These are phyloP conservation scores for Eurypyga helias DNA, from an alignment of 2,113 vertebrate genomes.

Conservation along the genomic window DNA sequence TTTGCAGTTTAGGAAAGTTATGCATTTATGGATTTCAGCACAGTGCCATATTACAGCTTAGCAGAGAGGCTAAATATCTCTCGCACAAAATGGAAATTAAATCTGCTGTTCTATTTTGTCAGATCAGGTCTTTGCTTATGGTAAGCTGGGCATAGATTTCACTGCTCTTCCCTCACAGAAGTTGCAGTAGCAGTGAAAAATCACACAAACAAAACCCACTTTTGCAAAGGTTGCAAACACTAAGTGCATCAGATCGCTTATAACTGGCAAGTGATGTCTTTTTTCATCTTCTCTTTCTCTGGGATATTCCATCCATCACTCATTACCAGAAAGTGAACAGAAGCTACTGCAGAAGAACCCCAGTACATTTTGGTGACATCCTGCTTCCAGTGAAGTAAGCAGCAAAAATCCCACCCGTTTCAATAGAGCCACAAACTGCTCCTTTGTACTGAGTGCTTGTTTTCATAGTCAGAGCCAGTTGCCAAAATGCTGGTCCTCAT, in stretches of 20 bases:
- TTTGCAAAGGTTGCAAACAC: constrained; percentile 5
- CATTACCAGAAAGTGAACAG: neutral
- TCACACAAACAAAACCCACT: neutral
- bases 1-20: constrained; percentile 56
- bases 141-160: neutral
- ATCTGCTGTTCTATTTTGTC: constrained; percentile 45
- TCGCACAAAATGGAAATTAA: constrained; percentile 50
- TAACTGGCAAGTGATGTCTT: neutral
- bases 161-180: neutral
- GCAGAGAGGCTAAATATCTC: constrained; percentile 48
- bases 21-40: constrained; percentile 50
- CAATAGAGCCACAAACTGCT: neutral
- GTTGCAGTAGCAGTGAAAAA: constrained; percentile 1
- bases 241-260: neutral
- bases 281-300: neutral
- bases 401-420: neutral
- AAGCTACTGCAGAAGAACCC: neutral
- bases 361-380: neutral
- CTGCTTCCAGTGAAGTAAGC: neutral
- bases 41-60: constrained; percentile 40
- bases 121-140: neutral
- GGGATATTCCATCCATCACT: neutral
- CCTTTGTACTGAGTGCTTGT: neutral
- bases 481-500: constrained; percentile 25
- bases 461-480: neutral